Conservation (phyloP, 1,140 invertebrate genomes). For the Goniozus legneri region DNA sequence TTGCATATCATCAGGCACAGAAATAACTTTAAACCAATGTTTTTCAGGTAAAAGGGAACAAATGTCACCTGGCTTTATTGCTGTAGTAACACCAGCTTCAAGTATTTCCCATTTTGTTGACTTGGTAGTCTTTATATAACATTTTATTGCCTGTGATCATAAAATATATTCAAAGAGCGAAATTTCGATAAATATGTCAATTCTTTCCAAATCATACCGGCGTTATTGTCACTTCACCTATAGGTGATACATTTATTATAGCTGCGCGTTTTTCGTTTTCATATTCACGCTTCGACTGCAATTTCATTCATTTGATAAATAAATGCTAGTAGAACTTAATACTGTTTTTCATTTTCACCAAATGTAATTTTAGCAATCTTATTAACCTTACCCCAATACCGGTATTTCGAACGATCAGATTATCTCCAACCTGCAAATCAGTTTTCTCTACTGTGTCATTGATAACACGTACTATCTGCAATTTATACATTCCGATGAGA, state of each 20-base stretch:
- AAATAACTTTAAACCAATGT: slow-evolving; percentile 32
- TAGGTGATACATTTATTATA: slow-evolving; percentile 21
- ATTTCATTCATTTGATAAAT: neutral
- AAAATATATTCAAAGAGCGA: slow-evolving; percentile 8
- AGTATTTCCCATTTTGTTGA: slow-evolving; percentile 20
- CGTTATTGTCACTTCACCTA: slow-evolving; percentile 28
- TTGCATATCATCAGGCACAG: slow-evolving; percentile 16
- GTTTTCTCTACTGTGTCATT: slow-evolving; percentile 23
- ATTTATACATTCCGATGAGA: no score
- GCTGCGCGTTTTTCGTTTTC: slow-evolving; percentile 20
- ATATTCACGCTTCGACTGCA: slow-evolving; percentile 15
- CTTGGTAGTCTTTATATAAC: slow-evolving; percentile 26
- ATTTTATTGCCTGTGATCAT: slow-evolving; percentile 22
- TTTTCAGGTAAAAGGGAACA: slow-evolving; percentile 25
- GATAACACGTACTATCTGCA: slow-evolving; percentile 29
- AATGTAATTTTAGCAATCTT: no score
- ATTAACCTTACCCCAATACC: slow-evolving; percentile 23
- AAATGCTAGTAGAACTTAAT: no score
- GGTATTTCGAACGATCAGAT: slow-evolving; percentile 21
- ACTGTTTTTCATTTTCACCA: no score
- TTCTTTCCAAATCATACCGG: slow-evolving; percentile 26
- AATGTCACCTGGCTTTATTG: slow-evolving; percentile 26
- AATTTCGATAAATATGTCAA: neutral
- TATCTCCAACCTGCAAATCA: slow-evolving; percentile 26
- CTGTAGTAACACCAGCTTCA: slow-evolving; percentile 14